Evolutionary conservation across 2,113 vertebrate species (phyloP).

Genomic region (Morone chrysops): DNA sequence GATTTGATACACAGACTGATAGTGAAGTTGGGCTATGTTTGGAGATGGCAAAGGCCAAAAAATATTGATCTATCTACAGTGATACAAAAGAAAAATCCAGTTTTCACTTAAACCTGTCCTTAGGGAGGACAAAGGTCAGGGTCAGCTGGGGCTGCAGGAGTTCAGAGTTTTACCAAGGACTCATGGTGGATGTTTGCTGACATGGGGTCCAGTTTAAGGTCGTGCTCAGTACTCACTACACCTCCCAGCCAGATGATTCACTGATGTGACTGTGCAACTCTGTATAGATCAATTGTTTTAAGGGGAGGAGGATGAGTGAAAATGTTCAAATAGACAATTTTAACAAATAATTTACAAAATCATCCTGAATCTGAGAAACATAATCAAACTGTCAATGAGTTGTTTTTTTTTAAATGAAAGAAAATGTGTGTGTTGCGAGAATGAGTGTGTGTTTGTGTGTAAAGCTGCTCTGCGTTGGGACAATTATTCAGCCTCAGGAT

Average conservation of each 20-base stretch:
- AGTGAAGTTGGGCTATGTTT: background rate
- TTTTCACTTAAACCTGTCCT: background rate
- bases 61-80: background rate
- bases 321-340: background rate
- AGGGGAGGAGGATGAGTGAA: background rate
- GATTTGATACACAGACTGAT: background rate
- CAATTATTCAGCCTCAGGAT: constrained; percentile 67
- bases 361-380: background rate
- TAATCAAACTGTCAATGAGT: background rate
- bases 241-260: background rate
- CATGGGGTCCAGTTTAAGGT: background rate
- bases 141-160: background rate
- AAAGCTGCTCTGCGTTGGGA: constrained; percentile 35
- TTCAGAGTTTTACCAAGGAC: background rate
- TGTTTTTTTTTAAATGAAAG: background rate
- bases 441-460: constrained; percentile 38
- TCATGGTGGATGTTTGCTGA: background rate
- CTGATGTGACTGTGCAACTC: background rate
- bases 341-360: background rate
- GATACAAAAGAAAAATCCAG: background rate
- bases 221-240: background rate
- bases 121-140: constrained; percentile 33
- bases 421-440: constrained; percentile 2
- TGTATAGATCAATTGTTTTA: background rate
- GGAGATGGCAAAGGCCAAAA: background rate